Conservation (phyloP, 2,888 invertebrate species). For the Rhodophaea formosa region DNA sequence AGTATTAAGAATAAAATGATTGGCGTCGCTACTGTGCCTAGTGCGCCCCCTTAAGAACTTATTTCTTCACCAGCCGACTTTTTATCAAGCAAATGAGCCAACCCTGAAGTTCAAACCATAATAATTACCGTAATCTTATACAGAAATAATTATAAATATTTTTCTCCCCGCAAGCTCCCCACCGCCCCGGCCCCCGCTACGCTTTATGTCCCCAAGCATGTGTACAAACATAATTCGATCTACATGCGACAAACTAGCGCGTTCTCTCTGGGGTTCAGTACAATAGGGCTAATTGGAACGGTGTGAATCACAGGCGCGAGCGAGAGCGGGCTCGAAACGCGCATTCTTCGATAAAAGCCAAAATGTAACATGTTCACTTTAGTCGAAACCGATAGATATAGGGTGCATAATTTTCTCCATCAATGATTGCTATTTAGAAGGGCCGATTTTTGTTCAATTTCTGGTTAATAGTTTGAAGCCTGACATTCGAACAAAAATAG, state of each 20-base stretch:
- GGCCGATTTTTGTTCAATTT: too few species aligned
- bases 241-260: constrained; percentile 12
- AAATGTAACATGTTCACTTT: background rate
- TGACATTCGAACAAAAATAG: too few species aligned
- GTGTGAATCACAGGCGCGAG: background rate
- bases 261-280: background rate
- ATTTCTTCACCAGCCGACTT: too few species aligned
- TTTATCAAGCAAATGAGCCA: too few species aligned
- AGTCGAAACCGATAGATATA: too few species aligned
- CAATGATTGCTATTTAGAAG: too few species aligned
- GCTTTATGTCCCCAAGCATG: constrained; percentile 14
- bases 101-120: background rate
- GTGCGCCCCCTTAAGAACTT: too few species aligned
- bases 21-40: too few species aligned
- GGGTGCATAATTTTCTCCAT: too few species aligned
- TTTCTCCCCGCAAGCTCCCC: background rate
- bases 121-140: background rate
- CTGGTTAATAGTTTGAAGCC: too few species aligned
- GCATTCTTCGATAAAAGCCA: background rate
- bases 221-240: constrained; percentile 19
- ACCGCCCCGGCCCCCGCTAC: background rate
- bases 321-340: background rate
- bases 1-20: too few species aligned
- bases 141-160: constrained; percentile 4
- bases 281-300: constrained; percentile 12